Percentiles rank a stretch among this genome's conserved stretches.
These are phyloP conservation scores for Protobothrops mucrosquamatus DNA, from an alignment of 2,113 vertebrate species.

Conservation along the genomic window DNA sequence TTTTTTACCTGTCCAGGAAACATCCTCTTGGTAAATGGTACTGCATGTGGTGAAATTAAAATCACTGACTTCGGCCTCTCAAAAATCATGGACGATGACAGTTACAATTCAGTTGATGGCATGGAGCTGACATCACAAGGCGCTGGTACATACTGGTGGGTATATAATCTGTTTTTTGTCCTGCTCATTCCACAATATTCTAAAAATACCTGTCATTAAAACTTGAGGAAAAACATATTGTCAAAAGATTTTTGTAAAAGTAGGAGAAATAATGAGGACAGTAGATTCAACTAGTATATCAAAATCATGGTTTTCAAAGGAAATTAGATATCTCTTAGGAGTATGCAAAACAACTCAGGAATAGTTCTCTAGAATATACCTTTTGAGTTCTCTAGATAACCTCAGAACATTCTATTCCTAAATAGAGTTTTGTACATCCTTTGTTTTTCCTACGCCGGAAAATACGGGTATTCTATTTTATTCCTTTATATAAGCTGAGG, in stretches of 20 bases:
- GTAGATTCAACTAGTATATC: not conserved
- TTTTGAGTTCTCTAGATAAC: not conserved
- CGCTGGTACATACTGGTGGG: constrained; percentile 97
- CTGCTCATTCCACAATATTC: not conserved
- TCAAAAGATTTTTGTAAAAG: not conserved
- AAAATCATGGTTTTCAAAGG: not conserved
- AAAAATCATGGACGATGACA: constrained; percentile 99
- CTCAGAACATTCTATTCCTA: not conserved
- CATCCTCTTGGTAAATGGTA: constrained; percentile 98
- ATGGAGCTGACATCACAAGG: constrained; percentile 99
- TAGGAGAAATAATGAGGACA: not conserved
- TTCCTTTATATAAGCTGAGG: no score
- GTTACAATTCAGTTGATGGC: constrained; percentile 97
- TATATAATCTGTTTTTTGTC: not conserved
- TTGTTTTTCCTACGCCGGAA: not conserved
- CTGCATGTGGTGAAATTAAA: constrained; percentile 98
- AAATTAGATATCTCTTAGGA: not conserved
- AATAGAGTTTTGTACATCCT: not conserved
- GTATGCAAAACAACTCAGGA: not conserved
- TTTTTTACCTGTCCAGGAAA: constrained; percentile 79
- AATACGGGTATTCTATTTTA: no score
- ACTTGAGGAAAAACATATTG: not conserved
- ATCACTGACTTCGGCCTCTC: constrained; percentile 99
- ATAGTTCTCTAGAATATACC: not conserved
- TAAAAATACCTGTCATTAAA: not conserved